Evolutionary conservation across 2,113 vertebrate genomes (phyloP), one percentile per base, ranked within the genome.

Genomic region (Macquaria australasica): DNA sequence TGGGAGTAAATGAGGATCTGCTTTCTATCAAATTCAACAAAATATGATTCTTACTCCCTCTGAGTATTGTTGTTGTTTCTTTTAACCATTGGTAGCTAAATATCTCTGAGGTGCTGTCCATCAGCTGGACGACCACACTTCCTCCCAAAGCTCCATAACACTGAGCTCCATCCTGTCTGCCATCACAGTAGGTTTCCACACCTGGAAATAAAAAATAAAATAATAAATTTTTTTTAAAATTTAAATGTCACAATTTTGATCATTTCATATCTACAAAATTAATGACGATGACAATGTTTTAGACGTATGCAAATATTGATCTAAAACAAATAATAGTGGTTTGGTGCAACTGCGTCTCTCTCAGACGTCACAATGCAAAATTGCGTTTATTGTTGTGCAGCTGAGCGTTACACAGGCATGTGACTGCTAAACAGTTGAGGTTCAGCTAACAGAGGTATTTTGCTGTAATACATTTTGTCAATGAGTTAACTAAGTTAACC

Each of bases 71-170:
- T 20, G 0, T 1, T 1, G 0, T 41, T 8, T 10, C 25, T 34
- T 2, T 34, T 1, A 0, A 1, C 76, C 34, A 69, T 0, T 3
- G 0, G 1, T 14, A 89, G 23, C 0, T 7, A 5, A 0, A 0
- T 81, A 53, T 77, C 25, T 25, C 10, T 59, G 72, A 39, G 5
- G 1, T 0, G 0, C 0, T 55, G 58, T 85, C 63, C 63, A 82
- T 73, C 85, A 94, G 81, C 18, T 5, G 48, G 12, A 93, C 7
- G 53, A 34, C 6, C 77, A 93, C 70, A 25, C 81, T 70, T 89
- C 88, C 88, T 89, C 87, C 87, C 72, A 94, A 78, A 75, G 87
- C 51, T 79, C 89, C 92, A 41, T 85, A 89, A 85, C 92, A 95
- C 70, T 59, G 81, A 89, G 71, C 0, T 60, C 55, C 18, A 79